Evolutionary conservation across 1,140 invertebrate genomes (phyloP).

Genomic region (Trichonephila clavata): DNA sequence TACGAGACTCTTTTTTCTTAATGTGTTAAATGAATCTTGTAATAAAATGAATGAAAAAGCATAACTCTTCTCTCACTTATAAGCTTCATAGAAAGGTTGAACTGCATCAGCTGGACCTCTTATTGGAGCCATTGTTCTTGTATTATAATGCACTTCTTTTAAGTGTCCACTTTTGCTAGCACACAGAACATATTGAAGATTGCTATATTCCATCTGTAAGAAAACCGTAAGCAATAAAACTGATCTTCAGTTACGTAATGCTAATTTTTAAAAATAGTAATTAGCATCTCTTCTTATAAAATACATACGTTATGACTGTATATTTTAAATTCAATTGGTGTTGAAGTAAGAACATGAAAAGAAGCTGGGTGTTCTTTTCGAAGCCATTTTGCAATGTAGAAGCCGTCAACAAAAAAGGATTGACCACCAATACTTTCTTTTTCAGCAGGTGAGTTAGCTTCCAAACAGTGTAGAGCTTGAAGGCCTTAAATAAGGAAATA

Average conservation of each 20-base stretch:
- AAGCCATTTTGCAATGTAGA: slow-evolving; percentile 80
- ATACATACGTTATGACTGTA: slow-evolving; percentile 76
- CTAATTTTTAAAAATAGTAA: not conserved
- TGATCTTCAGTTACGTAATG: too few relatives aligned
- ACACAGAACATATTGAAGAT: slow-evolving; percentile 80
- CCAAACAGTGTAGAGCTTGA: slow-evolving; percentile 80
- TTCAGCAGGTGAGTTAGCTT: slow-evolving; percentile 78
- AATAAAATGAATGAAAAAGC: not conserved
- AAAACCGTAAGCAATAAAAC: not conserved
- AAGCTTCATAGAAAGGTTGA: slow-evolving; percentile 81
- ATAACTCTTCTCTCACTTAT: slow-evolving; percentile 79
- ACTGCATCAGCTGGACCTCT: slow-evolving; percentile 80
- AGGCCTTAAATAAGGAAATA: slow-evolving; percentile 70
- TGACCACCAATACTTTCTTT: slow-evolving; percentile 79
- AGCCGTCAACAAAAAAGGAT: slow-evolving; percentile 81
- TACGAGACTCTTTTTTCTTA: too few relatives aligned
- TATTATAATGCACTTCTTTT: slow-evolving; percentile 81
- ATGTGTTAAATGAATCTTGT: not conserved
- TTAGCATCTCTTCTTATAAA: not conserved
- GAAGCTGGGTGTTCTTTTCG: slow-evolving; percentile 80
- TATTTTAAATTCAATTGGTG: slow-evolving; percentile 79
- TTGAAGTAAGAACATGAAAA: slow-evolving; percentile 80
- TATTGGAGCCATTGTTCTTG: slow-evolving; percentile 81
- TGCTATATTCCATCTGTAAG: slow-evolving; percentile 79
- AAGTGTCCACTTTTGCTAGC: slow-evolving; percentile 79